Evolutionary conservation across 2,113 vertebrate genomes (phyloP).

Genomic region (Puntigrus tetrazona): DNA sequence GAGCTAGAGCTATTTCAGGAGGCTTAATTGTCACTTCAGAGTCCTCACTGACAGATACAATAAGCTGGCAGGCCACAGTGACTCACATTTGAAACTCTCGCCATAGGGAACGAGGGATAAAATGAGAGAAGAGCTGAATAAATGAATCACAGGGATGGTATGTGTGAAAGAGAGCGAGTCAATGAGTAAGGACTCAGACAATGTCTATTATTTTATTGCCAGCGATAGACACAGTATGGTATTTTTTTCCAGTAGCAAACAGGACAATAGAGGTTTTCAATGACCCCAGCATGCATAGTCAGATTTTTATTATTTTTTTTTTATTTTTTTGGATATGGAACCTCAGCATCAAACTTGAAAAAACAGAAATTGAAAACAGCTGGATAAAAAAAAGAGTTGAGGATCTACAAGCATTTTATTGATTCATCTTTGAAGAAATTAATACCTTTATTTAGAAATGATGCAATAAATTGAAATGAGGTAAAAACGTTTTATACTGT

Average conservation of each 20-base stretch:
- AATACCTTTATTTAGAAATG: not conserved
- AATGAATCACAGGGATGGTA: constrained; percentile 30
- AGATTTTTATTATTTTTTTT: too few relatives aligned
- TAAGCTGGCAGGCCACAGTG: constrained; percentile 33
- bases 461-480: not conserved
- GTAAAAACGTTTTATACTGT: too few relatives aligned
- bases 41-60: constrained; percentile 42
- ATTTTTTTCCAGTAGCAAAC: not conserved
- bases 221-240: not conserved
- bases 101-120: constrained; percentile 23
- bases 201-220: constrained; percentile 20
- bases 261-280: not conserved
- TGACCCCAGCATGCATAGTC: not conserved
- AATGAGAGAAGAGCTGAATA: constrained; percentile 22
- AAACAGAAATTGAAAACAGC: not conserved
- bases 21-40: constrained; percentile 41
- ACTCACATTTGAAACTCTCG: constrained; percentile 36
- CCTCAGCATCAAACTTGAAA: not conserved
- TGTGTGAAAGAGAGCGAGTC: constrained; percentile 13
- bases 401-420: not conserved
- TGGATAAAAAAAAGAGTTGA: not conserved
- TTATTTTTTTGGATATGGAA: not conserved
- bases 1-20: constrained; percentile 28
- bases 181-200: constrained; percentile 12
- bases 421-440: not conserved